These are phyloP conservation scores for Aphelenchoides bicaudatus DNA, from an alignment of 2,888 invertebrate species.

Conservation along the genomic window DNA sequence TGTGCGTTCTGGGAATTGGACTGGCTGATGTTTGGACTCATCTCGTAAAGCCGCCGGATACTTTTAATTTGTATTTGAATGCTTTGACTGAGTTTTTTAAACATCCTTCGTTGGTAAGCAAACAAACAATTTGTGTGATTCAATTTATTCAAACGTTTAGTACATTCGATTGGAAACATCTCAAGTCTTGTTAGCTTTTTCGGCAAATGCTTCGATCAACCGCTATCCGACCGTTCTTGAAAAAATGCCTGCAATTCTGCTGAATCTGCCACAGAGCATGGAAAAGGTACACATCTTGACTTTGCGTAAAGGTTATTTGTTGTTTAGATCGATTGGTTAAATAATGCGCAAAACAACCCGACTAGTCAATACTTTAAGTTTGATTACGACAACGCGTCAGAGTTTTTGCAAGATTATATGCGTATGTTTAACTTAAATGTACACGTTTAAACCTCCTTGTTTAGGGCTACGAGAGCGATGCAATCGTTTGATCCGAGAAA, in stretches of 20 bases:
- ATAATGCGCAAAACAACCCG: slow-evolving; percentile 19
- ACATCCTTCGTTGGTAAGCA: slow-evolving; percentile 41
- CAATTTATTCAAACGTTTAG: slow-evolving; percentile 23
- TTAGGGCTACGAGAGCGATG: slow-evolving; percentile 36
- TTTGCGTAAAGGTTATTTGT: too few species aligned
- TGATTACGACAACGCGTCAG: slow-evolving; percentile 47
- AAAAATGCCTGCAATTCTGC: slow-evolving; percentile 31
- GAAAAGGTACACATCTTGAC: slow-evolving; percentile 34
- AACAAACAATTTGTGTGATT: not conserved
- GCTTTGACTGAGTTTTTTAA: slow-evolving; percentile 41
- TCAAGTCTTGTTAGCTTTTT: slow-evolving; percentile 37
- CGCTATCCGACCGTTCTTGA: slow-evolving; percentile 22
- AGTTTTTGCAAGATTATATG: slow-evolving; percentile 39
- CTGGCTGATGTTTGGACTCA: slow-evolving; percentile 44
- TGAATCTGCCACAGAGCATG: slow-evolving; percentile 32
- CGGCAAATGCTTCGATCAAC: slow-evolving; percentile 18
- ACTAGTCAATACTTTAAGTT: slow-evolving; percentile 43
- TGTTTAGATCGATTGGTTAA: slow-evolving; percentile 31
- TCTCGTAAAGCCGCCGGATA: slow-evolving; percentile 36
- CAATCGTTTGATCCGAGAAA: slow-evolving; percentile 33
- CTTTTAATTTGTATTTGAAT: slow-evolving; percentile 40
- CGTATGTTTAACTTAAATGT: slow-evolving; percentile 27
- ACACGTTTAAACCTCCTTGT: slow-evolving; percentile 20
- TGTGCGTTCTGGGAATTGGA: slow-evolving; percentile 43
- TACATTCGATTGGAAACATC: slow-evolving; percentile 40